Percentiles rank a stretch among this genome's conserved stretches.
Conservation (phyloP, 2,113 vertebrate genomes). For the Lanius ludovicianus region DNA sequence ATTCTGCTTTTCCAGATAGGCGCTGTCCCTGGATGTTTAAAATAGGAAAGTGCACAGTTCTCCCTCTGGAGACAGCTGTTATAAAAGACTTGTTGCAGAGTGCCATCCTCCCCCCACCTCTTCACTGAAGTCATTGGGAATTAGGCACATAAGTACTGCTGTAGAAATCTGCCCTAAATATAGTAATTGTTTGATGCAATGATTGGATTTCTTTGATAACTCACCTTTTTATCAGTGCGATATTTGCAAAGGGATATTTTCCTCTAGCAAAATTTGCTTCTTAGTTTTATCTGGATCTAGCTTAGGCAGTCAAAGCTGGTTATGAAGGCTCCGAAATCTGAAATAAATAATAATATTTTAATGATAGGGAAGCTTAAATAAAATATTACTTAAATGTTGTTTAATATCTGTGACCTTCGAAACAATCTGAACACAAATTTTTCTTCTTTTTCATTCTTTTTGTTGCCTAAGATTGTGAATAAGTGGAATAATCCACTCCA, state of each 20-base stretch:
- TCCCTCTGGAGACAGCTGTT: not conserved
- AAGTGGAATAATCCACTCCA: not conserved
- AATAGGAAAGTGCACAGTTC: not conserved
- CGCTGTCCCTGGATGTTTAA: not conserved
- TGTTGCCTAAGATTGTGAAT: not conserved
- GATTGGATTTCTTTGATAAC: not conserved
- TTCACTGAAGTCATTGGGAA: not conserved
- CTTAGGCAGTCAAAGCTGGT: not conserved
- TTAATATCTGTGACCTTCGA: not conserved
- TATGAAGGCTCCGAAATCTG: not conserved
- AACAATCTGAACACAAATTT: not conserved
- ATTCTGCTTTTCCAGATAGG: not conserved
- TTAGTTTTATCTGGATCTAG: not conserved
- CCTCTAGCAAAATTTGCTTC: not conserved
- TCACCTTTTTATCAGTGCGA: not conserved
- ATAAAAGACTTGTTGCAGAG: not conserved
- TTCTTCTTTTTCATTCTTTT: not conserved
- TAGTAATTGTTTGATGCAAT: not conserved
- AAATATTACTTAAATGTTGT: not conserved
- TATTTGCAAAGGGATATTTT: not conserved
- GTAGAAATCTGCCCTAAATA: not conserved
- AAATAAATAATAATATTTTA: not conserved
- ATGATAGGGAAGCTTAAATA: not conserved
- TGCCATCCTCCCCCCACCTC: accelerated
- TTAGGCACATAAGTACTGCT: not conserved